Percentiles rank a stretch among this genome's conserved stretches.
Conservation (phyloP, 1,140 invertebrate genomes). For the Streblospio benedicti region DNA sequence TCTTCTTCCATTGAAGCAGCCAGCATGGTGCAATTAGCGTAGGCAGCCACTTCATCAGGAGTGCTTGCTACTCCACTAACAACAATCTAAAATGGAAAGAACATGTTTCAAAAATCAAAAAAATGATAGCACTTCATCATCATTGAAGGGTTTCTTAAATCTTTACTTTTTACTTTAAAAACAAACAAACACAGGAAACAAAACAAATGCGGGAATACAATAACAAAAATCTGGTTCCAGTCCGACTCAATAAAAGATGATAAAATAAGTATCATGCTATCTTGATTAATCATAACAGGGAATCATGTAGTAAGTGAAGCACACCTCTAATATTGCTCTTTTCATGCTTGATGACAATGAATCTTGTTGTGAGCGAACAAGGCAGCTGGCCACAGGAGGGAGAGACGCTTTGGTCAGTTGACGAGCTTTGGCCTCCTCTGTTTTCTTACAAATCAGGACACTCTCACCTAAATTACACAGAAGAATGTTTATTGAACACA, state of each 20-base stretch:
- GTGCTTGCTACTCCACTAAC: conserved; percentile 74
- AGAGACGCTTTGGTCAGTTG: conserved; percentile 57
- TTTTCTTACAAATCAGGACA: conserved; percentile 75
- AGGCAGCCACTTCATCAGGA: conserved; percentile 63
- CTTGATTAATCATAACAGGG: no score
- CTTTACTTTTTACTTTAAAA: no score
- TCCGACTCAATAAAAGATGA: no score
- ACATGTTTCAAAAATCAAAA: not conserved
- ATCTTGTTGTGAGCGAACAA: conserved; percentile 43
- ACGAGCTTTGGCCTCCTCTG: conserved; percentile 61
- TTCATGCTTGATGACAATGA: conserved; percentile 53
- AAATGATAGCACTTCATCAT: not conserved
- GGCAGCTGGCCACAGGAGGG: conserved; percentile 71
- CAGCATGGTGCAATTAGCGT: conserved; percentile 70
- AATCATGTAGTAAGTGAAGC: no score
- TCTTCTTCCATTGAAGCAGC: conserved; percentile 32
- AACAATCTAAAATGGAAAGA: conserved; percentile 58
- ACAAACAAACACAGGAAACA: no score
- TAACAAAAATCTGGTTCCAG: no score
- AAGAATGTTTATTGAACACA: not conserved
- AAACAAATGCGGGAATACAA: no score
- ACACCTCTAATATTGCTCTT: conserved; percentile 56
- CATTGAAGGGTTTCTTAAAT: no score
- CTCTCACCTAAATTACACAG: conserved; percentile 65
- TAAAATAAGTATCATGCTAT: no score